These are phyloP conservation scores for Aurelia sp. DNA, from an alignment of 30 jellyfish, hydroid and myxozoan species.

Conservation along the genomic window DNA sequence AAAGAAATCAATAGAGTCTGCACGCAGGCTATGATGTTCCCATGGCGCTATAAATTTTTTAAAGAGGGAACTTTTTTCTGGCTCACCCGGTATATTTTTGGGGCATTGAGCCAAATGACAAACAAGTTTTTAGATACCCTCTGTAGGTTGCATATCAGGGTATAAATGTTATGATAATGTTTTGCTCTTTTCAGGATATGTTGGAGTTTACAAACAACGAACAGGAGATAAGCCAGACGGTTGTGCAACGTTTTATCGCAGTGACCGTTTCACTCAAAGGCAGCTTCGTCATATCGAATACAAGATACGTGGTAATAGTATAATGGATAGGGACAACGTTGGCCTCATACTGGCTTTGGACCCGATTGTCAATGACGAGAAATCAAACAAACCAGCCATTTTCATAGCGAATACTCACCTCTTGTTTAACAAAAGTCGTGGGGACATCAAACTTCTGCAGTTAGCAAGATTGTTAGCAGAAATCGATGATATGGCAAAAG, in stretches of 20 bases:
- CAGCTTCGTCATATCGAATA: slow-evolving; percentile 61
- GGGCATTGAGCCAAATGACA: too few species aligned
- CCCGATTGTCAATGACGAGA: slow-evolving; percentile 17
- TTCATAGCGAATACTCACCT: slow-evolving; percentile 92
- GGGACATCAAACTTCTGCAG: slow-evolving; percentile 93
- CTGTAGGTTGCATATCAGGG: too few species aligned
- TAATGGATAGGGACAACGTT: slow-evolving; percentile 90
- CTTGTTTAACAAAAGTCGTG: slow-evolving; percentile 88
- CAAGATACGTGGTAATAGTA: slow-evolving; percentile 21
- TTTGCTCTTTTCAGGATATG: slow-evolving; percentile 71
- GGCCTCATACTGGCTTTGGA: slow-evolving; percentile 71
- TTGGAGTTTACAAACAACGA: slow-evolving; percentile 84
- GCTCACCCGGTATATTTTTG: too few species aligned
- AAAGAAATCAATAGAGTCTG: too few species aligned
- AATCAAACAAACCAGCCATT: slow-evolving; percentile 44
- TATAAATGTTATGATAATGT: background rate
- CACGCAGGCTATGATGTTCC: too few species aligned
- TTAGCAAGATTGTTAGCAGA: slow-evolving; percentile 88
- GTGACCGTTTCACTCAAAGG: slow-evolving; percentile 32
- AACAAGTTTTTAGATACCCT: too few species aligned
- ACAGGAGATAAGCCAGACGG: slow-evolving; percentile 97
- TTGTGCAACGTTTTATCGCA: slow-evolving; percentile 85
- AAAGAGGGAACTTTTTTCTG: too few species aligned
- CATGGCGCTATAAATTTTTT: too few species aligned
- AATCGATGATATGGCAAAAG: slow-evolving; percentile 70